Conservation (phyloP, 2,888 invertebrate genomes). For the Coleophora deauratella region DNA sequence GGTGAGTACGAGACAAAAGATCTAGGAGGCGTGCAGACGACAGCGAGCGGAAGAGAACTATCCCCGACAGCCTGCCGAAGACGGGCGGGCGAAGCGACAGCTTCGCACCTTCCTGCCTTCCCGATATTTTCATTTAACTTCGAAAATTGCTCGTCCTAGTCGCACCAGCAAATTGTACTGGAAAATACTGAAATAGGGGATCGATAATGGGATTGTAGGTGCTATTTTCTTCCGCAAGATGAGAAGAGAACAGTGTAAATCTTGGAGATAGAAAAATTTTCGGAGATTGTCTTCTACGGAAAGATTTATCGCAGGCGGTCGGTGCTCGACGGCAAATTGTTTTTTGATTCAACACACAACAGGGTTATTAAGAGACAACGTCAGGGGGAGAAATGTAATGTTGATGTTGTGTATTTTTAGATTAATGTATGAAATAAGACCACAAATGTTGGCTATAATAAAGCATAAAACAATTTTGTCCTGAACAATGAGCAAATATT, state of each 20-base stretch:
- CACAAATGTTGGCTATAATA: too few relatives aligned
- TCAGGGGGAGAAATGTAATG: not conserved
- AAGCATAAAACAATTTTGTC: too few relatives aligned
- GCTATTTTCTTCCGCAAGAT: conserved; percentile 61
- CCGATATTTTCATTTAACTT: conserved; percentile 71
- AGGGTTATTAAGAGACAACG: conserved; percentile 22
- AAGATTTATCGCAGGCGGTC: conserved; percentile 44
- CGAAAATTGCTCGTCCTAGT: conserved; percentile 62
- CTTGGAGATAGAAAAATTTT: conserved; percentile 66
- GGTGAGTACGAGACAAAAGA: conserved; percentile 24
- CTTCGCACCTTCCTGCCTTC: conserved; percentile 31
- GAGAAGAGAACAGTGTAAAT: conserved; percentile 52
- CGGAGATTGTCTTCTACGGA: conserved; percentile 56
- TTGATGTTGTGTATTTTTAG: too few relatives aligned
- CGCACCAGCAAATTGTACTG: conserved; percentile 63
- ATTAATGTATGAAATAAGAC: too few relatives aligned
- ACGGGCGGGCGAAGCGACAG: conserved; percentile 18
- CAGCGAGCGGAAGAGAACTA: conserved; percentile 30
- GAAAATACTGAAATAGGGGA: conserved; percentile 62
- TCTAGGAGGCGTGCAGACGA: conserved; percentile 21
- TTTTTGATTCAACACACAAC: conserved; percentile 42
- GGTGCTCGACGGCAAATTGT: conserved; percentile 48
- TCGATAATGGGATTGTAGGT: conserved; percentile 70
- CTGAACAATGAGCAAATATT: too few relatives aligned
- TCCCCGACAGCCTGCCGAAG: conserved; percentile 27